Percentiles rank a stretch among this genome's conserved stretches.
These are phyloP conservation scores for Dexiosoma caninum DNA, from an alignment of 2,888 invertebrate genomes.

Conservation along the genomic window DNA sequence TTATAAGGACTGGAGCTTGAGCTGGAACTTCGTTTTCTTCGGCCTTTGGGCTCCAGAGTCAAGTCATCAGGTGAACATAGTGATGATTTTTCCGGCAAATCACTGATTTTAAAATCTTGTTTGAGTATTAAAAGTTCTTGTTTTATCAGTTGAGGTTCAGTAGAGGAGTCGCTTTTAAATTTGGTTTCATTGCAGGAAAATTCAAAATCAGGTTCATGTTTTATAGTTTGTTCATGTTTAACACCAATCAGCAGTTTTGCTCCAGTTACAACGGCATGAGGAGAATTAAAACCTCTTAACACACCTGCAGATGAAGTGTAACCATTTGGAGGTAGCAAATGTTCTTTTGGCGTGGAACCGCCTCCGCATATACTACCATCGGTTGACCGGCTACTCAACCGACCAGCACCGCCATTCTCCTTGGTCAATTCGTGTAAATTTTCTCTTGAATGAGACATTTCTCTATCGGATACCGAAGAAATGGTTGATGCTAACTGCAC, in stretches of 20 bases:
- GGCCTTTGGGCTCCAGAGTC: constrained; percentile 65
- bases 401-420: constrained; percentile 62
- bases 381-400: constrained; percentile 69
- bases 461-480: constrained; percentile 48
- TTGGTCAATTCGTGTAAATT: constrained; percentile 52
- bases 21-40: constrained; percentile 76
- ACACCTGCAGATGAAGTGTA: constrained; percentile 43
- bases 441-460: constrained; percentile 64
- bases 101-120: constrained; percentile 69
- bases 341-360: constrained; percentile 69
- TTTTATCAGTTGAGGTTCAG: constrained; percentile 65
- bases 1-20: constrained; percentile 77
- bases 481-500: constrained; percentile 23
- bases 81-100: constrained; percentile 52
- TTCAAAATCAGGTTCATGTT: constrained; percentile 69
- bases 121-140: constrained; percentile 71
- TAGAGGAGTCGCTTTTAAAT: constrained; percentile 66
- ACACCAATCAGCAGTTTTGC: constrained; percentile 67
- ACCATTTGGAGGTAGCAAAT: constrained; percentile 64
- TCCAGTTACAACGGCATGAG: constrained; percentile 41
- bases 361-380: constrained; percentile 64
- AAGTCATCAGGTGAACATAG: constrained; percentile 55
- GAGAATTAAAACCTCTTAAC: constrained; percentile 58
- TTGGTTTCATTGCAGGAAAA: constrained; percentile 68
- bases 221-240: constrained; percentile 71